phyloP scores from a whole-genome alignment of 2,888 invertebrate species.

The Hedychridium roseum region DNA sequence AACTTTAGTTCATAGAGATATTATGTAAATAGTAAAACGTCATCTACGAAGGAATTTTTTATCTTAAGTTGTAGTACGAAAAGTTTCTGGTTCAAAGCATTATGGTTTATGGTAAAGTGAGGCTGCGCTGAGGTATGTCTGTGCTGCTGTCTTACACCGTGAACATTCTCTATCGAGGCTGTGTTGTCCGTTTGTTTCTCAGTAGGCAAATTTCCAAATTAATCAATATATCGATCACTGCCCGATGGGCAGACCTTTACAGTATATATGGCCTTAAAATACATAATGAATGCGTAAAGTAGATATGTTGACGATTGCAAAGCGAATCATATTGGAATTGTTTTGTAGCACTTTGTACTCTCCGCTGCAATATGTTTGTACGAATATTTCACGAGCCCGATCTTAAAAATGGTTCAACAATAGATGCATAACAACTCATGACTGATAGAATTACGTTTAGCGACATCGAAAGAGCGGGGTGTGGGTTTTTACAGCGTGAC shows the following conservation, averaged over 20 bases:
- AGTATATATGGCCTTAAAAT: slow-evolving; percentile 54
- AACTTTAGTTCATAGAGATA: slow-evolving; percentile 17
- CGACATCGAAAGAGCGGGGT: no score
- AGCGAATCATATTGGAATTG: slow-evolving; percentile 49
- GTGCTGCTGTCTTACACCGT: slow-evolving; percentile 51
- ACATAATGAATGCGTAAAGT: slow-evolving; percentile 36
- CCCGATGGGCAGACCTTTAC: slow-evolving; percentile 38
- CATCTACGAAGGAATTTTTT: slow-evolving; percentile 35
- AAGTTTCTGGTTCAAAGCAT: slow-evolving; percentile 24
- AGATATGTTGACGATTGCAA: slow-evolving; percentile 35
- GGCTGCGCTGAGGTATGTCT: slow-evolving; percentile 49
- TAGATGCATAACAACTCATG: slow-evolving; percentile 35
- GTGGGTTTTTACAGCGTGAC: no score
- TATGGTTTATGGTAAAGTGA: slow-evolving; percentile 39
- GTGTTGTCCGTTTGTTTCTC: slow-evolving; percentile 49
- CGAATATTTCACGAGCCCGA: slow-evolving; percentile 35
- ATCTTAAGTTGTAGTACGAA: slow-evolving; percentile 6
- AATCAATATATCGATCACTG: slow-evolving; percentile 45
- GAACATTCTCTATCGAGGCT: slow-evolving; percentile 60
- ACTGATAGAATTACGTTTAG: slow-evolving; percentile 30
- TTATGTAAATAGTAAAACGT: slow-evolving; percentile 4
- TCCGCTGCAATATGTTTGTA: slow-evolving; percentile 47
- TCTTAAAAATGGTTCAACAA: slow-evolving; percentile 34
- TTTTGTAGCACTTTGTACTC: slow-evolving; percentile 52
- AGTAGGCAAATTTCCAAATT: slow-evolving; percentile 49